phyloP scores from a whole-genome alignment of 2,888 invertebrate genomes.

The Sericinus montela region DNA sequence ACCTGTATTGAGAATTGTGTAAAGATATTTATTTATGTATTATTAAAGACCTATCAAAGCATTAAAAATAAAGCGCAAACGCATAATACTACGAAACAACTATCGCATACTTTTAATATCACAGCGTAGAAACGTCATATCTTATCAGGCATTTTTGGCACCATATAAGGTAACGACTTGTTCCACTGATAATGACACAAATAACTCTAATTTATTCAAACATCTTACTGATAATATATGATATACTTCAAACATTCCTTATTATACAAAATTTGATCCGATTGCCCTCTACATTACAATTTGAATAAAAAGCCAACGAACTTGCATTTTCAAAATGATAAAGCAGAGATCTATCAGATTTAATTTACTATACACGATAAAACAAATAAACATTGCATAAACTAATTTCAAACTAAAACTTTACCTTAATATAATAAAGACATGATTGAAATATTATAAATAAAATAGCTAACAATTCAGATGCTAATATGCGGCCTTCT shows the following conservation, averaged over 20 bases:
- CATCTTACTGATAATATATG: not conserved
- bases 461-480: no score
- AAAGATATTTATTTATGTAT: no score
- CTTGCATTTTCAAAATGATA: slow-evolving; percentile 1
- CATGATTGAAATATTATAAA: no score
- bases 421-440: no score
- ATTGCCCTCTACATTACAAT: not conserved
- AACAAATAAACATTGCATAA: no score
- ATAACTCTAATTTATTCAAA: slow-evolving; percentile 3
- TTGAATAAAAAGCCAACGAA: slow-evolving; percentile 14
- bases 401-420: no score
- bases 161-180: slow-evolving; percentile 32
- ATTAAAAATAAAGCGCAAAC: no score
- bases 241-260: slow-evolving; percentile 1
- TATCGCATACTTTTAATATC: slow-evolving; percentile 2
- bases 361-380: no score
- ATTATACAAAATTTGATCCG: slow-evolving; percentile 7
- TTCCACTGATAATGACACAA: slow-evolving; percentile 22
- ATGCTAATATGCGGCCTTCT: no score
- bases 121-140: slow-evolving; percentile 13
- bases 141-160: slow-evolving; percentile 30
- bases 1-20: no score
- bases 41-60: no score
- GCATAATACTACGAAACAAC: slow-evolving; percentile 2
- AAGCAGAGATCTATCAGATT: no score